phyloP scores from a whole-genome alignment of 2,888 invertebrate genomes.

The Metallyticus violacea region DNA sequence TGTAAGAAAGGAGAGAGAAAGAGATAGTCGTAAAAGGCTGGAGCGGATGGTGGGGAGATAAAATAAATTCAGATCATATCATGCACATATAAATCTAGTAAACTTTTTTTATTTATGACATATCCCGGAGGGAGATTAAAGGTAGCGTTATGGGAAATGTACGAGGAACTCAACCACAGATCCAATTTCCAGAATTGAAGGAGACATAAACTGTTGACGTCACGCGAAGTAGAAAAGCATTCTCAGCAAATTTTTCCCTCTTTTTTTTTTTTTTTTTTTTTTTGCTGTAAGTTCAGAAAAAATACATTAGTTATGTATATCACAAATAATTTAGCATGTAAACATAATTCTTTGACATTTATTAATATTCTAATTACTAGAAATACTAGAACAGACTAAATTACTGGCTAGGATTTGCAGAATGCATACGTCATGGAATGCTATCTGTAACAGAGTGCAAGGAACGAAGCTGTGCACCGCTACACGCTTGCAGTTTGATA shows the following conservation, averaged over 20 bases:
- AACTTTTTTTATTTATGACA: constrained; percentile 2
- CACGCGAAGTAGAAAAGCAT: neutral
- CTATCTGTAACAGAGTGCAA: no score
- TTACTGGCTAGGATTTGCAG: no score
- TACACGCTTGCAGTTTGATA: no score
- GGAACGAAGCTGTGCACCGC: no score
- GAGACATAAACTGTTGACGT: neutral
- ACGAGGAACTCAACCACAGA: neutral
- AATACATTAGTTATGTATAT: neutral
- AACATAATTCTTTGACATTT: neutral
- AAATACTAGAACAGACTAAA: no score
- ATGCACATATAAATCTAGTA: constrained; percentile 4
- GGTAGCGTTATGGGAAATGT: neutral
- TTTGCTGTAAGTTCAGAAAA: neutral
- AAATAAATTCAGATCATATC: constrained; percentile 6
- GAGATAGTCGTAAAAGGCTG: neutral
- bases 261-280: neutral
- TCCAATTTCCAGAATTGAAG: neutral
- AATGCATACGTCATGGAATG: no score
- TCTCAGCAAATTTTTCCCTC: neutral
- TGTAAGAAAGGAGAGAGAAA: neutral
- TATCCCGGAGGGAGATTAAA: neutral
- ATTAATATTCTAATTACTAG: no score
- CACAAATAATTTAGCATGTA: neutral
- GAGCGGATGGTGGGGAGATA: neutral